Conservation (phyloP, 1,140 invertebrate species). For the Drosophila santomea region DNA sequence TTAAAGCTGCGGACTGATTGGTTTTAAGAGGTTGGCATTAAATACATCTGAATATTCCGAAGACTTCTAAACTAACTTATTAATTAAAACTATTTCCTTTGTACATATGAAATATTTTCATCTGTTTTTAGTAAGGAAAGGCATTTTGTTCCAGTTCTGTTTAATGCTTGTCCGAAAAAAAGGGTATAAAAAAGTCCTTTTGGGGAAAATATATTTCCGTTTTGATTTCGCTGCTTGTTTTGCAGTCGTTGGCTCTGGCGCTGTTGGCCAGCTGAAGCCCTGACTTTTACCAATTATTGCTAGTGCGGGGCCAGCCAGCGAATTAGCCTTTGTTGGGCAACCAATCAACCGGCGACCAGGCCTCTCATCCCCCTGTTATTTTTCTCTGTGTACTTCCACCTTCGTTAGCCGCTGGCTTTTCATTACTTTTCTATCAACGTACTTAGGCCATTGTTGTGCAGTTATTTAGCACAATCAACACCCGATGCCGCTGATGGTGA, state of each 20-base stretch:
- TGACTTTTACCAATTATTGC: slow-evolving; percentile 81
- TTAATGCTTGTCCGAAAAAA: not conserved
- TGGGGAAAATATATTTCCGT: not conserved
- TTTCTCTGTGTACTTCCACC: slow-evolving; percentile 10
- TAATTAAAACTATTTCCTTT: too few species aligned
- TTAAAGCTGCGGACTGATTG: too few species aligned
- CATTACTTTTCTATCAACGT: slow-evolving; percentile 83
- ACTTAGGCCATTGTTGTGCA: slow-evolving; percentile 82
- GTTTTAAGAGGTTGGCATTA: too few species aligned
- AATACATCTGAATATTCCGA: too few species aligned
- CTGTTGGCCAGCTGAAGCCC: slow-evolving; percentile 38
- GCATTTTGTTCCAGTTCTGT: too few species aligned
- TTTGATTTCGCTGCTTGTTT: slow-evolving; percentile 33
- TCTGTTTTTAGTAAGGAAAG: too few species aligned
- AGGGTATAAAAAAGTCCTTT: not conserved
- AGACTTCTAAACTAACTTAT: too few species aligned
- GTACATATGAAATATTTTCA: too few species aligned
- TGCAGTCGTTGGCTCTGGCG: slow-evolving; percentile 32
- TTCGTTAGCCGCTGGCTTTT: slow-evolving; percentile 52
- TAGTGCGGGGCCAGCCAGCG: slow-evolving; percentile 69
- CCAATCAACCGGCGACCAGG: slow-evolving; percentile 60
- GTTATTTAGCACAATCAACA: slow-evolving; percentile 83
- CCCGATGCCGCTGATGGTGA: slow-evolving; percentile 71
- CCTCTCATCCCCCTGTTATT: not conserved
- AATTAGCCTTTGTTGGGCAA: slow-evolving; percentile 82